Conservation (phyloP, 2,113 vertebrate genomes). For the Gambusia affinis region DNA sequence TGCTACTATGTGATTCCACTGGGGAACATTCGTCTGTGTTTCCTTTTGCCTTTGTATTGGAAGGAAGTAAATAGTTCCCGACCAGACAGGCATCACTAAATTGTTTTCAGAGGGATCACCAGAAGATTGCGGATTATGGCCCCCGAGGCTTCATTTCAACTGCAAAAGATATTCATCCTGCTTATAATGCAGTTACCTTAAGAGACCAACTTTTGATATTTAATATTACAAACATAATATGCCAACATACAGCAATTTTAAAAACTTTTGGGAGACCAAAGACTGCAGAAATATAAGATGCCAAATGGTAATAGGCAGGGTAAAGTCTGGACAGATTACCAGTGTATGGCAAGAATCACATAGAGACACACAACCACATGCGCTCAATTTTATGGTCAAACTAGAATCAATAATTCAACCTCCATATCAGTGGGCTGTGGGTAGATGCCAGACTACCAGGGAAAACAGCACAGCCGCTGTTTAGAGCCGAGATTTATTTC, state of each 20-base stretch:
- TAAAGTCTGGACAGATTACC: neutral
- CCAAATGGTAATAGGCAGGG: neutral
- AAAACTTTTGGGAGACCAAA: neutral
- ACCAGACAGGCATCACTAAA: slow-evolving; percentile 44
- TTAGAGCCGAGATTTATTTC: neutral
- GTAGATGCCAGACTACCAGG: neutral
- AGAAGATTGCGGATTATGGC: slow-evolving; percentile 57
- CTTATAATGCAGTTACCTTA: slow-evolving; percentile 20
- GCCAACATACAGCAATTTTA: neutral
- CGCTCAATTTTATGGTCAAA: neutral
- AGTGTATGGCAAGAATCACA: neutral
- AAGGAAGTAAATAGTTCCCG: slow-evolving; percentile 72
- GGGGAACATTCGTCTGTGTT: slow-evolving; percentile 58
- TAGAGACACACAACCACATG: neutral
- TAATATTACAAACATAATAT: neutral
- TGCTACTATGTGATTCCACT: slow-evolving; percentile 63
- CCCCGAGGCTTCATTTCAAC: slow-evolving; percentile 43
- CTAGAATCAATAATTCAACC: neutral
- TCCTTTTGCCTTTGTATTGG: slow-evolving; percentile 56
- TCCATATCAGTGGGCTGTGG: neutral
- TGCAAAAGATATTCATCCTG: slow-evolving; percentile 22
- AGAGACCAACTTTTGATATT: neutral
- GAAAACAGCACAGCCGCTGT: neutral
- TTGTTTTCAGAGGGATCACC: slow-evolving; percentile 59
- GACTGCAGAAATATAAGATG: neutral